These are phyloP conservation scores for Muscicapa striata DNA, from an alignment of 2,797 vertebrate species.

Conservation along the genomic window DNA sequence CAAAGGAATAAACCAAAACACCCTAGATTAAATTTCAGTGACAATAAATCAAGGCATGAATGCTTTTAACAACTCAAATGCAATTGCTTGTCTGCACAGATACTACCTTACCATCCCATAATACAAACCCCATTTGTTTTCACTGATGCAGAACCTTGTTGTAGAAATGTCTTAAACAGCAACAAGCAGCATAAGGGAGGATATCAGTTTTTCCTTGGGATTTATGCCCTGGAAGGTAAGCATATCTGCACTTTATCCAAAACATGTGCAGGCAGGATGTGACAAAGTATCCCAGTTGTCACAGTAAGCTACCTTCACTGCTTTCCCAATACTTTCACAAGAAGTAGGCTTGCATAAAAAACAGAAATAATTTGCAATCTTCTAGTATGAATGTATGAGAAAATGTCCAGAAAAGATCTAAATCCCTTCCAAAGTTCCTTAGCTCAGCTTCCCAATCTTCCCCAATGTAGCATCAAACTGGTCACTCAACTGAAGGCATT, in stretches of 20 bases:
- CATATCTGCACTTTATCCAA: neutral
- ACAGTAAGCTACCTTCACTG: neutral
- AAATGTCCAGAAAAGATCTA: neutral
- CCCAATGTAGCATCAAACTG: neutral
- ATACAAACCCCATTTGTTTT: neutral
- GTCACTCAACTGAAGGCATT: neutral
- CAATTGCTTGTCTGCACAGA: neutral
- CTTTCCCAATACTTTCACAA: neutral
- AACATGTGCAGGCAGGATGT: fast-evolving
- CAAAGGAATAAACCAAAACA: neutral
- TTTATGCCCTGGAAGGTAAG: neutral
- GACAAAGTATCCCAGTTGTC: neutral
- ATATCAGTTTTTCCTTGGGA: neutral
- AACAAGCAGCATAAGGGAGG: neutral
- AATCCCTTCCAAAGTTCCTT: neutral
- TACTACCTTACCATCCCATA: neutral
- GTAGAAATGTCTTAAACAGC: neutral
- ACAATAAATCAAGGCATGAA: constrained; percentile 32
- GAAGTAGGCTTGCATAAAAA: neutral
- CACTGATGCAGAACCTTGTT: neutral
- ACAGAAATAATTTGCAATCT: neutral
- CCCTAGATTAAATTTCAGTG: constrained; percentile 36
- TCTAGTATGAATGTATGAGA: neutral
- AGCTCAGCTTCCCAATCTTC: neutral
- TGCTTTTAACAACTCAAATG: neutral